Base-by-base conservation (phyloP, 2,113 vertebrate species). In the Prionailurus bengalensis region DNA sequence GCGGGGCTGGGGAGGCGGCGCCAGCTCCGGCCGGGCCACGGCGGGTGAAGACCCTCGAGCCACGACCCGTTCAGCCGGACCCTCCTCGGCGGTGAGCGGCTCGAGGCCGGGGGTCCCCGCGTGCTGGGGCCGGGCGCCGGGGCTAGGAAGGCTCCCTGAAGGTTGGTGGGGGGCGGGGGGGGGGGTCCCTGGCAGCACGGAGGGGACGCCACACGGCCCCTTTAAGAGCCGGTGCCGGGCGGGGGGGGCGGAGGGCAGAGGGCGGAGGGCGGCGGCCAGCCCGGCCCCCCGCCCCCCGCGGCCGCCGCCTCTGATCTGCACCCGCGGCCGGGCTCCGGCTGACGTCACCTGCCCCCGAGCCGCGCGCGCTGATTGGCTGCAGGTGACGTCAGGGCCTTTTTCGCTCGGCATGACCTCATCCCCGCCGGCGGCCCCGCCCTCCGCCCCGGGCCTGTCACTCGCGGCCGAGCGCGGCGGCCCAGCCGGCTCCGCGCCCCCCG, bases 371-470 rank as follows among this genome's bases (percentile, higher is more conserved):
- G 99, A 99, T 99, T 99, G 99, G 99, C 98, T 99, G 98, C 66
- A 91, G 98, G 98, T 99, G 99, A 99, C 99, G 99, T 99, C 99
- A 99, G 98, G 98, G 89, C 98, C 89, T 98, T 98, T 98, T 98
- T 96, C 81, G 97, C 98, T 98, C 98, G 98, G 98, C 99, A 99
- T 99, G 99, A 99, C 99, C 99, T 99, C 99, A 99, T 99, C 99
- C 98, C 98, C 98, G 94, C 89, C 79, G 66, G 84, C 70, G 19
- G 94, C 93, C 93, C 96, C 96, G 96, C 97, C 97, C 95, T 94
- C 92, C 97, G 92, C 96, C 97, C 96, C 23, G 83, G 96, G 97
- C 95, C 98, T 97, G 97, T 98, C 97, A 98, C 97, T 97, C 90
- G 95, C 94, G 88, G 96, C 93, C 86, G 42, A 74, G 80, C 82